Percentiles rank a stretch among this genome's conserved stretches.
These are phyloP conservation scores for Gryon sp. DNA, from an alignment of 1,140 invertebrate species.

Conservation along the genomic window DNA sequence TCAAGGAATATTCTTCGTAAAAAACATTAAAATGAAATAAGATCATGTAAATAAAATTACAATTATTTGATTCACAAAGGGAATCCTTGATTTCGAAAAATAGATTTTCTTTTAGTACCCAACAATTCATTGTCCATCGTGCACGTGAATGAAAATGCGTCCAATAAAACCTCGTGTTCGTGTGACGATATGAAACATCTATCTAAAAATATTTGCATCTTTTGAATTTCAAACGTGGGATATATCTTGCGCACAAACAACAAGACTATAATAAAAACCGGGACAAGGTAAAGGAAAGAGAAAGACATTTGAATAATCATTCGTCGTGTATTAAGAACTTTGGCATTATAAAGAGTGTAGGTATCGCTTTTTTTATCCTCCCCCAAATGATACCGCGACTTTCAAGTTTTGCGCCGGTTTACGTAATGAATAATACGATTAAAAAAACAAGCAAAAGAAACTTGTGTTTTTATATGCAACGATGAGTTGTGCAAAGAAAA, in stretches of 20 bases:
- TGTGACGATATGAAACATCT: slow-evolving; percentile 13
- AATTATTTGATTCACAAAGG: no score
- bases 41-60: no score
- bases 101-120: background rate
- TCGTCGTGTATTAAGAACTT: slow-evolving; percentile 43
- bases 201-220: slow-evolving; percentile 49
- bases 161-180: slow-evolving; percentile 27
- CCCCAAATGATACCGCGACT: slow-evolving; percentile 9
- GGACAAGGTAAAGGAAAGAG: slow-evolving; percentile 47
- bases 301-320: slow-evolving; percentile 40
- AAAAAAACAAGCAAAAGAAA: no score
- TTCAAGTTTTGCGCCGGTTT: slow-evolving; percentile 12
- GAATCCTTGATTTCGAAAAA: no score
- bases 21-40: no score
- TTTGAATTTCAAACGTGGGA: slow-evolving; percentile 40
- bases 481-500: slow-evolving; percentile 1
- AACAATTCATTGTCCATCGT: slow-evolving; percentile 1
- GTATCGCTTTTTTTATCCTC: slow-evolving; percentile 19
- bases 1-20: no score
- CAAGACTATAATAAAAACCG: slow-evolving; percentile 38
- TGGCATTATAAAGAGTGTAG: slow-evolving; percentile 17
- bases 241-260: slow-evolving; percentile 22
- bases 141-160: slow-evolving; percentile 16
- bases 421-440: slow-evolving; percentile 44
- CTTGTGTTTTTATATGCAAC: slow-evolving; percentile 9